Conservation (phyloP, 2,888 invertebrate species). For the Coleophora flavipennella region DNA sequence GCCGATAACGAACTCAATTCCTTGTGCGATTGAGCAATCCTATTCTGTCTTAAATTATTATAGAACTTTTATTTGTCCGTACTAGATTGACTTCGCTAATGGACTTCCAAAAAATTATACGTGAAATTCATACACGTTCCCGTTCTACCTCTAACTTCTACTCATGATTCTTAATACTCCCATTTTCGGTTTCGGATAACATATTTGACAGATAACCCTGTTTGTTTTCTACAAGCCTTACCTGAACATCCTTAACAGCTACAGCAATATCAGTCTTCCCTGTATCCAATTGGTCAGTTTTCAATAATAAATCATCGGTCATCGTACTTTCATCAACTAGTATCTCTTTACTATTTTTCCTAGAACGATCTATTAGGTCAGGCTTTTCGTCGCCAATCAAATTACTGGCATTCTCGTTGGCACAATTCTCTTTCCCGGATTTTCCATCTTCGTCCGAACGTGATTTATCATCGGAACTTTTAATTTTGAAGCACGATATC, state of each 20-base stretch:
- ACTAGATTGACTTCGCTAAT: too few species aligned
- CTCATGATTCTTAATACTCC: too few species aligned
- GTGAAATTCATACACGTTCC: too few species aligned
- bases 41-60: not conserved
- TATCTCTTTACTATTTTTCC: conserved; percentile 43
- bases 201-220: too few species aligned
- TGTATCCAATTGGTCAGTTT: conserved; percentile 40
- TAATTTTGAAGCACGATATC: conserved; percentile 66
- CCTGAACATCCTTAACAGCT: conserved; percentile 45
- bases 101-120: too few species aligned
- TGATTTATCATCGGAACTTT: conserved; percentile 56
- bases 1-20: conserved; percentile 36
- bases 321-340: conserved; percentile 48
- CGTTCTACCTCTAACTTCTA: too few species aligned
- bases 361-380: conserved; percentile 56
- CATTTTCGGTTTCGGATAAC: too few species aligned
- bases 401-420: conserved; percentile 59
- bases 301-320: conserved; percentile 37
- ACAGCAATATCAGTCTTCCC: conserved; percentile 51
- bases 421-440: conserved; percentile 54
- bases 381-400: conserved; percentile 45
- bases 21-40: conserved; percentile 20
- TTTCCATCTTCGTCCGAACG: conserved; percentile 49
- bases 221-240: conserved; percentile 22
- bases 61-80: too few species aligned